phyloP scores from a whole-genome alignment of 2,888 invertebrate species.

The Acanthopleura granulata region DNA sequence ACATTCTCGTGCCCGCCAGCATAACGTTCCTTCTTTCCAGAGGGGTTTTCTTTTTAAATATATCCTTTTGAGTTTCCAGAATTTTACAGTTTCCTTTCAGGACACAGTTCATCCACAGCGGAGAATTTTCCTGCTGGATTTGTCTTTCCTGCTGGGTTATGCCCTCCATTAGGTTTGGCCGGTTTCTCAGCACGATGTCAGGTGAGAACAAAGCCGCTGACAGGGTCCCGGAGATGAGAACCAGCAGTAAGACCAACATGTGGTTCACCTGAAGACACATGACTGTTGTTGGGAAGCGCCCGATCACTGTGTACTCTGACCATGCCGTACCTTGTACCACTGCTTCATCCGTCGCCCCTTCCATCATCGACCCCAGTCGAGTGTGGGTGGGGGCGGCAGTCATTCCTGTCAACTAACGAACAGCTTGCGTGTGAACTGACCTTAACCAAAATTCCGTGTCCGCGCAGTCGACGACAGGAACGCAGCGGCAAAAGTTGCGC shows the following conservation, averaged over 20 bases:
- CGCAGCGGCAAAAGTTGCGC: not conserved
- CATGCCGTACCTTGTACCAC: too few relatives aligned
- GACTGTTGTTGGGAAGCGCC: not conserved
- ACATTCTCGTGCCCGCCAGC: not conserved
- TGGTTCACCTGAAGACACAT: not conserved
- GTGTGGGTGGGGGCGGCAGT: constrained; percentile 15
- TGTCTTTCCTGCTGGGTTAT: too few relatives aligned
- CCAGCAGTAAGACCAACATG: not conserved
- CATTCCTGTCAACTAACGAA: constrained; percentile 15
- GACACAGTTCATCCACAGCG: not conserved
- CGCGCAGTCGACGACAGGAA: not conserved
- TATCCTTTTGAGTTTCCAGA: not conserved
- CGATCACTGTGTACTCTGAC: too few relatives aligned
- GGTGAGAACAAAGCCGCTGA: not conserved
- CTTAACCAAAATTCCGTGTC: not conserved
- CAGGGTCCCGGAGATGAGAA: not conserved
- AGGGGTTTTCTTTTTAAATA: not conserved
- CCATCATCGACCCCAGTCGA: too few relatives aligned
- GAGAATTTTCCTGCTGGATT: too few relatives aligned
- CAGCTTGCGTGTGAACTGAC: constrained; percentile 13
- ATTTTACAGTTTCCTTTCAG: not conserved
- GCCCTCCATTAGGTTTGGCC: not conserved
- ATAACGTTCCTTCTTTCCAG: not conserved
- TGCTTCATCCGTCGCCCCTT: too few relatives aligned
- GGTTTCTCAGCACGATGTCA: not conserved